Percentiles rank a stretch among this genome's conserved stretches.
phyloP scores from a whole-genome alignment of 2,888 invertebrate species.

The Coronaproctus castanopsis region DNA sequence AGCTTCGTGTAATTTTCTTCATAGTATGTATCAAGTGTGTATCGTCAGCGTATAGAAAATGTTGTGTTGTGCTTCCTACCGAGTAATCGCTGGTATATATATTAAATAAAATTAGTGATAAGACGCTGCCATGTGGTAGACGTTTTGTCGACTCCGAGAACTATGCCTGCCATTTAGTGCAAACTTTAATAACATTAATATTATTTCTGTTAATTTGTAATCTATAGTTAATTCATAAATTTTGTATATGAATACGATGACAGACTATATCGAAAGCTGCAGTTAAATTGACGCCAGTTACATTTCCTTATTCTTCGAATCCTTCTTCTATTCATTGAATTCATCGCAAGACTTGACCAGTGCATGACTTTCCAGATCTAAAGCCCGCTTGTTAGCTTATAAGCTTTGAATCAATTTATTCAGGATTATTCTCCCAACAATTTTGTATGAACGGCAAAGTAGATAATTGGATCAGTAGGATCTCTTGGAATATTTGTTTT shows the following conservation, averaged over 20 bases:
- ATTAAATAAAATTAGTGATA: not conserved
- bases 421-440: not conserved
- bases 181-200: not conserved
- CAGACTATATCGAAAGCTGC: not conserved
- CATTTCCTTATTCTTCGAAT: not conserved
- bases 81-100: not conserved
- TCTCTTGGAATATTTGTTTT: not conserved
- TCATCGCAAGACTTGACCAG: not conserved
- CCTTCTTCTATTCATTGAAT: not conserved
- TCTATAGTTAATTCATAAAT: not conserved
- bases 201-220: not conserved
- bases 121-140: not conserved
- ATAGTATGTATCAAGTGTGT: not conserved
- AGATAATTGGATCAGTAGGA: not conserved
- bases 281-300: not conserved
- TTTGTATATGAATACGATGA: not conserved
- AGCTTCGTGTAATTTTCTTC: not conserved
- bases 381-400: not conserved
- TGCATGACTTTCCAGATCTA: not conserved
- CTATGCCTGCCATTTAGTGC: not conserved
- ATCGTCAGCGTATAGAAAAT: not conserved
- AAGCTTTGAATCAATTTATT: not conserved
- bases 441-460: too few species aligned
- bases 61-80: not conserved
- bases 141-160: not conserved